Evolutionary conservation across 1,140 invertebrate genomes (phyloP).

Genomic region (Psilanteris sp.): DNA sequence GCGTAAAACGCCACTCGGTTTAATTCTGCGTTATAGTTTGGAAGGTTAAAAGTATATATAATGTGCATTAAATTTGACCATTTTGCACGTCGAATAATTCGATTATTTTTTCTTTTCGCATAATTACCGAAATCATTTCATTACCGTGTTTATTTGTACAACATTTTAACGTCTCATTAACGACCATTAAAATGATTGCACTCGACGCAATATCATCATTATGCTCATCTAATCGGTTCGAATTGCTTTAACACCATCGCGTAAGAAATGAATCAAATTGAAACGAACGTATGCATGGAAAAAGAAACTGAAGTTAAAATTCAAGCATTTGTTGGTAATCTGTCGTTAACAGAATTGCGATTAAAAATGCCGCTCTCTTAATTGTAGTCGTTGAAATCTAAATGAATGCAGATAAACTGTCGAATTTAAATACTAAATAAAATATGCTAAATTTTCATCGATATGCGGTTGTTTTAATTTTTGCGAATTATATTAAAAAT

Average conservation of each 20-base stretch:
- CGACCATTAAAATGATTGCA: slow-evolving; percentile 29
- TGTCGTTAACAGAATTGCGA: neutral
- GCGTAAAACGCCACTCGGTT: slow-evolving; percentile 5
- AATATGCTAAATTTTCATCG: slow-evolving; percentile 33
- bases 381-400: slow-evolving; percentile 1
- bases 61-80: slow-evolving; percentile 34
- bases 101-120: slow-evolving; percentile 11
- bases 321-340: no score
- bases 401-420: slow-evolving; percentile 16
- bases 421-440: slow-evolving; percentile 25
- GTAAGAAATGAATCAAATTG: no score
- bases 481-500: slow-evolving; percentile 22
- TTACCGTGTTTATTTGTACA: slow-evolving; percentile 26
- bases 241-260: neutral
- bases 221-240: slow-evolving; percentile 2
- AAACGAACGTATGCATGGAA: no score
- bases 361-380: neutral
- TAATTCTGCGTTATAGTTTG: slow-evolving; percentile 5
- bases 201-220: slow-evolving; percentile 18
- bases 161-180: slow-evolving; percentile 31
- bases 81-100: slow-evolving; percentile 15
- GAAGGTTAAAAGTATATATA: slow-evolving; percentile 13
- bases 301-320: no score
- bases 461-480: slow-evolving; percentile 38
- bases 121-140: slow-evolving; percentile 27